Base-by-base conservation (phyloP, 2,113 vertebrate genomes). In the Scortum barcoo region DNA sequence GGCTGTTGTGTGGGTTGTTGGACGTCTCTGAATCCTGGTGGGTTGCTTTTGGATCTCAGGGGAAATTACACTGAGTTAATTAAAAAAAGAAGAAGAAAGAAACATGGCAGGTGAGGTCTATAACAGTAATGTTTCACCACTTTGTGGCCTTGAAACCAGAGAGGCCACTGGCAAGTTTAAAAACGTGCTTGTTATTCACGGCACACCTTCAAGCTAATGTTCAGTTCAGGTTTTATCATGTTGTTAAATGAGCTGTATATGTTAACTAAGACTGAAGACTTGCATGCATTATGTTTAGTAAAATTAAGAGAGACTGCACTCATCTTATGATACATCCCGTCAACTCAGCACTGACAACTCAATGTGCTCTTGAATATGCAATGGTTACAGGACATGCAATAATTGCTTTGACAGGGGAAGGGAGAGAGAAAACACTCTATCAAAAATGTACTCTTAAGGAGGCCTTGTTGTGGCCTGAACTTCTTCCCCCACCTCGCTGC, bases 11-110 rank as follows among this genome's bases (percentile, higher is more conserved):
- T 89, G 76, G 91, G 92, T 66, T 82, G 81, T 72, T 57, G 42
- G 40, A 53, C 44, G 57, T 63, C 61, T 85, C 40, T 62, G 61
- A 71, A 65, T 79, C 78, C 17, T 42, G 53, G 91, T 90, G 87
- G 90, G 85, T 17, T 82, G 80, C 69, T 66, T 77, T 61, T 70
- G 24, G 36, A 78, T 86, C 90, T 77, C 88, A 51, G 54, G 92
- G 89, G 93, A 94, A 94, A 95, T 95, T 93, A 91, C 50, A 57
- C 70, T 8, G 60, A 66, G 81, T 87, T 93, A 76, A 90, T 93
- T 90, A 80, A 83, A 88, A 73, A 48, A 7, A 79, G n/a, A n/a
- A n/a, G n/a, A n/a, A n/a, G n/a, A 36, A 20, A 38, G 8, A 65
- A 65, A 68, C 22, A 57, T 56, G 58, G 38, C 72, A 58, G 57